These are phyloP conservation scores for Acleris laterana DNA, from an alignment of 2,888 invertebrate species.

Conservation along the genomic window DNA sequence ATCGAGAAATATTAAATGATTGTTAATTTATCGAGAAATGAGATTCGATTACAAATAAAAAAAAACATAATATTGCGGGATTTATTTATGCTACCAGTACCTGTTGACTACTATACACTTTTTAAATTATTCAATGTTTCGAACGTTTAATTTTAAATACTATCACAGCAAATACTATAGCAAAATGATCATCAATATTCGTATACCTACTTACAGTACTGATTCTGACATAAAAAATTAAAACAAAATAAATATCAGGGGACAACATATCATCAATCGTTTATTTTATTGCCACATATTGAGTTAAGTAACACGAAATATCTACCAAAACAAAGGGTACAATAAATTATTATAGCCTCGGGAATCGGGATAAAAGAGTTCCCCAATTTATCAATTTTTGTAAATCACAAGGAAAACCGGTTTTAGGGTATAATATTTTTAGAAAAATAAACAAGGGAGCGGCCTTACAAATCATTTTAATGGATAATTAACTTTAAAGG, in stretches of 20 bases:
- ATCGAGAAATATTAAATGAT: background rate
- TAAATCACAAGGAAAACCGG: slow-evolving; percentile 26
- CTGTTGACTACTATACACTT: no score
- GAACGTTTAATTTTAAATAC: no score
- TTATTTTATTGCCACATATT: slow-evolving; percentile 36
- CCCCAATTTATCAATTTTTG: slow-evolving; percentile 42
- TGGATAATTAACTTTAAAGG: slow-evolving; percentile 24
- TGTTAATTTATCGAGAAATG: background rate
- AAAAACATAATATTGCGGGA: no score
- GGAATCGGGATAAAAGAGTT: slow-evolving; percentile 51
- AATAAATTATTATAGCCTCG: slow-evolving; percentile 48
- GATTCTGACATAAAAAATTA: no score
- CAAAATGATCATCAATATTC: background rate
- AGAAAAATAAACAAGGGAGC: slow-evolving; percentile 8
- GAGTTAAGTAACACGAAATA: slow-evolving; percentile 44
- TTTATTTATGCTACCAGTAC: no score
- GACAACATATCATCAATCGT: slow-evolving; percentile 27
- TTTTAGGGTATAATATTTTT: slow-evolving; percentile 27
- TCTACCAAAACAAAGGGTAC: slow-evolving; percentile 45
- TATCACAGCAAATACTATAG: background rate
- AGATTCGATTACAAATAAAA: no score
- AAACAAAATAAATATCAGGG: no score
- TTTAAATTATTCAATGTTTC: no score
- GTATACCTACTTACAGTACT: no score
- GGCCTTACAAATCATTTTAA: slow-evolving; percentile 33